These are phyloP conservation scores for Ophthalmolycus amberensis DNA, from an alignment of 2,113 vertebrate species.

Conservation along the genomic window DNA sequence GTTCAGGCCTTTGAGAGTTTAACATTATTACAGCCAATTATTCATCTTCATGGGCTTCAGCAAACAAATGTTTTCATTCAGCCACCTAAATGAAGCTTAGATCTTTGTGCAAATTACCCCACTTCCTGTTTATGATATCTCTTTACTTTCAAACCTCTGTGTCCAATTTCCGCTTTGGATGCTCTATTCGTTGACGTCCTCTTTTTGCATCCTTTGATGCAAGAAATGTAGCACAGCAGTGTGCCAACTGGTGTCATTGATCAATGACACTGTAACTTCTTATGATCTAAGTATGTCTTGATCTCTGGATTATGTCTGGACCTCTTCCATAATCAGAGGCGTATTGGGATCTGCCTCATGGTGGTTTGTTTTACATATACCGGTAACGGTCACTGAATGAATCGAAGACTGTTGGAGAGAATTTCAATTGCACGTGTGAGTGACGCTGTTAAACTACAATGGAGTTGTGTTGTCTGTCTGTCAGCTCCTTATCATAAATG, in stretches of 20 bases:
- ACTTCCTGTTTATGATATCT: conserved; percentile 28
- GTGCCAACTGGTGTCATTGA: not conserved
- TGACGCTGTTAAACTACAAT: conserved; percentile 39
- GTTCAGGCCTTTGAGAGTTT: not conserved
- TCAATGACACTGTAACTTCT: not conserved
- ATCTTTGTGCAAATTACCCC: not conserved
- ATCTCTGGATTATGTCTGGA: not conserved
- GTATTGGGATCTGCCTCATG: not conserved
- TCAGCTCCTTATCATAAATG: conserved; percentile 9
- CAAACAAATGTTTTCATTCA: not conserved
- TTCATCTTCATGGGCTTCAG: not conserved
- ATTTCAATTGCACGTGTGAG: conserved; percentile 28
- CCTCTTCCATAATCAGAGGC: not conserved
- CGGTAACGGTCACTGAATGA: conserved; percentile 8
- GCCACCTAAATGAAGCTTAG: not conserved
- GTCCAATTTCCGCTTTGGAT: not conserved
- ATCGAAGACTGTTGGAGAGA: conserved; percentile 27
- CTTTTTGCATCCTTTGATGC: conserved; percentile 5
- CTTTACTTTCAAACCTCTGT: not conserved
- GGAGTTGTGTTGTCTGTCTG: conserved; percentile 25
- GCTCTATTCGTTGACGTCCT: conserved; percentile 1
- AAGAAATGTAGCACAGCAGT: not conserved
- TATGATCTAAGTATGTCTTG: not conserved
- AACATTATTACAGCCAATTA: not conserved
- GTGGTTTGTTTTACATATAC: not conserved